A percentile compares a stretch with the other conserved stretches of the same genome.
Evolutionary conservation across 1,140 invertebrate genomes (phyloP).

Genomic region (Oscheius sp.): DNA sequence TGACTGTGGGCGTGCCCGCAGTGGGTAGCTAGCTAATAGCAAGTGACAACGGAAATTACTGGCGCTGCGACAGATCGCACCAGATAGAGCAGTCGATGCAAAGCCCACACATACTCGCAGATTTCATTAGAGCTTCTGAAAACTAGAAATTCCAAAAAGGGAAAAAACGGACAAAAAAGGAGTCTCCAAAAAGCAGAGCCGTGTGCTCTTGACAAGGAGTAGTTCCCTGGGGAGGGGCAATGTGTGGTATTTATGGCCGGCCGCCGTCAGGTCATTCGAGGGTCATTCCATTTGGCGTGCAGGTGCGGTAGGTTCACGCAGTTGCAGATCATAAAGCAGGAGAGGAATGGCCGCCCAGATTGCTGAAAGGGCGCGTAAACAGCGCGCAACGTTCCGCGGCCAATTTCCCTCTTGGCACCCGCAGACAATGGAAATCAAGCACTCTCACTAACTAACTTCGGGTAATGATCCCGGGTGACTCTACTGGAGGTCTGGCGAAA

Average conservation of each 20-base stretch:
- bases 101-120: too few species aligned
- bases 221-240: neutral
- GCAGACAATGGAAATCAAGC: slow-evolving; percentile 11
- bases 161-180: neutral
- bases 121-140: neutral
- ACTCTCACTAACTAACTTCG: neutral
- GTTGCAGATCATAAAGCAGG: slow-evolving; percentile 8
- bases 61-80: slow-evolving; percentile 6
- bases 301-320: neutral
- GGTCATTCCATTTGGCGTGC: neutral
- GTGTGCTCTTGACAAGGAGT: neutral
- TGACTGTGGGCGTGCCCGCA: slow-evolving; percentile 1
- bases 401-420: slow-evolving; percentile 11
- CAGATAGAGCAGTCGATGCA: too few species aligned
- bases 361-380: slow-evolving; percentile 6
- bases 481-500: too few species aligned
- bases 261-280: too few species aligned
- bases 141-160: neutral
- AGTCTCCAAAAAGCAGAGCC: neutral
- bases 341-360: slow-evolving; percentile 3
- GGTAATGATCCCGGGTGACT: too few species aligned
- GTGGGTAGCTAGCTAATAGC: slow-evolving; percentile 6
- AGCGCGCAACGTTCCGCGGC: slow-evolving; percentile 5
- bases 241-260: too few species aligned
- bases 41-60: slow-evolving; percentile 12